phyloP scores from a whole-genome alignment of 2,113 vertebrate species.

The Reinhardtius hippoglossoides region DNA sequence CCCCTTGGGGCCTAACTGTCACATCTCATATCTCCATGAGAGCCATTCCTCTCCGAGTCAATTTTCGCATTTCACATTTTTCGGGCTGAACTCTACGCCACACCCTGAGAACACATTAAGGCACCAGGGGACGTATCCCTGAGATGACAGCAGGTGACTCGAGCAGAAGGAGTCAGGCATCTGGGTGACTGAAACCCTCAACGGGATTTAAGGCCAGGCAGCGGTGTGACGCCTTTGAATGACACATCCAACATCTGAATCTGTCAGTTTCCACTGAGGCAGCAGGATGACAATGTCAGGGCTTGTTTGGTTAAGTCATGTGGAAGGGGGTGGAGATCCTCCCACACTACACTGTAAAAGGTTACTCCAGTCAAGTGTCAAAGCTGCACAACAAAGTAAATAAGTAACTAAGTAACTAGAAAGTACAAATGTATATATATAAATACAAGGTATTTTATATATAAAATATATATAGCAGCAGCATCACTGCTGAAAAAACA shows the following conservation, averaged over 20 bases:
- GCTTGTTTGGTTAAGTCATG: conserved; percentile 33
- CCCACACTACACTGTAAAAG: too few species aligned
- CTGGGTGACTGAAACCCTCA: conserved; percentile 4
- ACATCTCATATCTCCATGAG: neutral
- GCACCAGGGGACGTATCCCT: neutral
- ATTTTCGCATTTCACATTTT: conserved; percentile 8
- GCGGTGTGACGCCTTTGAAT: neutral
- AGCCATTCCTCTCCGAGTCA: neutral
- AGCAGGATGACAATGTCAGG: conserved; percentile 35
- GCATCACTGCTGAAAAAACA: too few species aligned
- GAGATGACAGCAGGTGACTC: conserved; percentile 39
- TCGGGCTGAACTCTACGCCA: conserved; percentile 14
- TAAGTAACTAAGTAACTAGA: too few species aligned
- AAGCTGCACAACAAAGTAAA: too few species aligned
- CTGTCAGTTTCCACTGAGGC: conserved; percentile 19
- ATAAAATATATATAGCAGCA: too few species aligned
- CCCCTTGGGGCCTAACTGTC: conserved; percentile 35
- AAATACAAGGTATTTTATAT: too few species aligned
- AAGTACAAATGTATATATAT: too few species aligned
- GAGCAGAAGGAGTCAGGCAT: conserved; percentile 22
- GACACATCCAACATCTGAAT: conserved; percentile 18
- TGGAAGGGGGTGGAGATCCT: conserved; percentile 26
- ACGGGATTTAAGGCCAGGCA: neutral
- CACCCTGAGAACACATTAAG: conserved; percentile 49
- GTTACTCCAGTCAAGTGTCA: too few species aligned